Conservation (phyloP, 2,888 invertebrate genomes). For the Salpingus planirostris region DNA sequence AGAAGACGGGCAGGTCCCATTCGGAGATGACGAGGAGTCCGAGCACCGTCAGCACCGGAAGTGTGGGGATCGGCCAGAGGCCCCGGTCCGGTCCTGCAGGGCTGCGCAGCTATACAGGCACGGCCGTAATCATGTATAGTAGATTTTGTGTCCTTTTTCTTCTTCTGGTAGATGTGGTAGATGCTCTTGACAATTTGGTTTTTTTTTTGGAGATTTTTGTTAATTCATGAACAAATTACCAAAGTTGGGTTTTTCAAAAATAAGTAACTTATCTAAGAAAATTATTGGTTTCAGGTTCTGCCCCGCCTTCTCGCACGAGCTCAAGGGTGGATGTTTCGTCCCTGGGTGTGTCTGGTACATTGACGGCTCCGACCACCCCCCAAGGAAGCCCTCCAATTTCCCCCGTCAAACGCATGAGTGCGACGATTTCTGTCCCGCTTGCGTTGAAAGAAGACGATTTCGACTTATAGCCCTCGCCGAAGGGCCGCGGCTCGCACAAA, state of each 20-base stretch:
- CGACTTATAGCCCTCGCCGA: constrained; percentile 25
- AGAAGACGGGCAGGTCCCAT: constrained; percentile 28
- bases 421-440: constrained; percentile 20
- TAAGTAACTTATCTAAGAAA: not conserved
- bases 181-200: too few species aligned
- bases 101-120: constrained; percentile 38
- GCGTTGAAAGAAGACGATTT: constrained; percentile 32
- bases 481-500: too few species aligned
- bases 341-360: constrained; percentile 53
- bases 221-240: not conserved
- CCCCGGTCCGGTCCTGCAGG: constrained; percentile 73
- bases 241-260: not conserved
- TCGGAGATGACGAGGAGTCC: constrained; percentile 37
- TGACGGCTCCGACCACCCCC: constrained; percentile 68
- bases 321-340: constrained; percentile 61
- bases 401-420: constrained; percentile 44
- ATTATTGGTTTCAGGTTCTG: constrained; percentile 46
- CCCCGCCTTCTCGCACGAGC: constrained; percentile 64
- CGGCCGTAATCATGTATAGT: not conserved
- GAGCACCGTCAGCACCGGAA: constrained; percentile 24
- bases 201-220: too few species aligned
- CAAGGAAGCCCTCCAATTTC: constrained; percentile 67
- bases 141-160: too few species aligned
- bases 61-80: constrained; percentile 40
- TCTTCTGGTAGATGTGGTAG: too few species aligned